phyloP scores from a whole-genome alignment of 2,888 invertebrate species.

The Tetramorium bicarinatum region DNA sequence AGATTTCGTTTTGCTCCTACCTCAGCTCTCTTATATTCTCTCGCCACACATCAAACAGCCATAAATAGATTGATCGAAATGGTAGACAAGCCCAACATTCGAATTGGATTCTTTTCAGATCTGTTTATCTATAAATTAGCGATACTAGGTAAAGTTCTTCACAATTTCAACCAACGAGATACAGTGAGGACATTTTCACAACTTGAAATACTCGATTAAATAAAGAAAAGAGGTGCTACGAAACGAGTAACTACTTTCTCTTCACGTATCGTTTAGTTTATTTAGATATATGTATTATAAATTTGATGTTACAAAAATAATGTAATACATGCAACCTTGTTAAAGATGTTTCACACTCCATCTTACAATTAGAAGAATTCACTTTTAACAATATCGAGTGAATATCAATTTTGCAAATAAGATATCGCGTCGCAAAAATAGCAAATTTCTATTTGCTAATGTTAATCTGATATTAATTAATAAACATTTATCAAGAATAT shows the following conservation, averaged over 20 bases:
- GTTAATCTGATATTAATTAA: slow-evolving; percentile 5
- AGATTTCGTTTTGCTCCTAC: not conserved
- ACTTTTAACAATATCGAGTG: slow-evolving; percentile 6
- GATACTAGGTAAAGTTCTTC: not conserved
- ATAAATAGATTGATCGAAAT: not conserved
- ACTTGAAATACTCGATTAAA: not conserved
- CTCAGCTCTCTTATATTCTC: not conserved
- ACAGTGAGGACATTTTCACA: not conserved
- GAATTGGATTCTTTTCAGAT: not conserved
- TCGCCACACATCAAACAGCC: not conserved
- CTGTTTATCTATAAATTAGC: not conserved
- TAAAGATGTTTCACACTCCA: not conserved
- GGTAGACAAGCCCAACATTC: not conserved
- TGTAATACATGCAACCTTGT: not conserved
- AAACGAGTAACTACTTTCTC: not conserved
- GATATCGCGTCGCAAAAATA: not conserved
- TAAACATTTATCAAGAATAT: not conserved
- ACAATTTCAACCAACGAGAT: not conserved
- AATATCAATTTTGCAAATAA: not conserved
- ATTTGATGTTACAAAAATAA: not conserved
- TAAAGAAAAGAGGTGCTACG: not conserved
- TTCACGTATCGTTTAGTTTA: not conserved
- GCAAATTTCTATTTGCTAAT: not conserved
- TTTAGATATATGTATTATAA: not conserved
- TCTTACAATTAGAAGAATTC: not conserved